Evolutionary conservation across 1,140 invertebrate genomes (phyloP).

Genomic region (Stegodyphus dumicola): DNA sequence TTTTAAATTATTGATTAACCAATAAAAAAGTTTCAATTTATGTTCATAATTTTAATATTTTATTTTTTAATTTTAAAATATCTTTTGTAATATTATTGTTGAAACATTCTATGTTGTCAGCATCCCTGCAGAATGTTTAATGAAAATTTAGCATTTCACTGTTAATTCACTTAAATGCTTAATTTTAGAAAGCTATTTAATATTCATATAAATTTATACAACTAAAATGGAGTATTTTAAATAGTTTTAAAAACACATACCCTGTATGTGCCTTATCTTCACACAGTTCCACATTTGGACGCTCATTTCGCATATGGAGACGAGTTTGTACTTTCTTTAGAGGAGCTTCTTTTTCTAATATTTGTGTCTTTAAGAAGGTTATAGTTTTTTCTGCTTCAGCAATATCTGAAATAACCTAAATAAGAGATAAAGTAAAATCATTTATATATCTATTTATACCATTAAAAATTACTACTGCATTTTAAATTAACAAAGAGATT

Average conservation of each 20-base stretch:
- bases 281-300: constrained; percentile 89
- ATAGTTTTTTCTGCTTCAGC: constrained; percentile 53
- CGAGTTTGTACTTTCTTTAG: constrained; percentile 87
- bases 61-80: no score
- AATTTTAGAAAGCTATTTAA: background rate
- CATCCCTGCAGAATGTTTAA: no score
- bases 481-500: no score
- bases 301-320: constrained; percentile 83
- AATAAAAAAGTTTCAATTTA: no score
- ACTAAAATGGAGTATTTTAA: background rate
- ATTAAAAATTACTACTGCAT: no score
- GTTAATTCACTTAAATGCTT: background rate
- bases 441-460: no score
- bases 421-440: background rate
- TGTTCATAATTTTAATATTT: no score
- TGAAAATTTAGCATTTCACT: no score
- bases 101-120: background rate
- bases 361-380: constrained; percentile 22
- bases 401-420: constrained; percentile 32
- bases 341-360: constrained; percentile 64
- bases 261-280: constrained; percentile 84
- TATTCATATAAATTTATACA: background rate
- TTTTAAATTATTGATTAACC: no score
- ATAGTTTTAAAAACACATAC: constrained; percentile 69
- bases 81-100: no score